Base-by-base conservation (phyloP, 2,113 vertebrate genomes). In the Peromyscus leucopus region DNA sequence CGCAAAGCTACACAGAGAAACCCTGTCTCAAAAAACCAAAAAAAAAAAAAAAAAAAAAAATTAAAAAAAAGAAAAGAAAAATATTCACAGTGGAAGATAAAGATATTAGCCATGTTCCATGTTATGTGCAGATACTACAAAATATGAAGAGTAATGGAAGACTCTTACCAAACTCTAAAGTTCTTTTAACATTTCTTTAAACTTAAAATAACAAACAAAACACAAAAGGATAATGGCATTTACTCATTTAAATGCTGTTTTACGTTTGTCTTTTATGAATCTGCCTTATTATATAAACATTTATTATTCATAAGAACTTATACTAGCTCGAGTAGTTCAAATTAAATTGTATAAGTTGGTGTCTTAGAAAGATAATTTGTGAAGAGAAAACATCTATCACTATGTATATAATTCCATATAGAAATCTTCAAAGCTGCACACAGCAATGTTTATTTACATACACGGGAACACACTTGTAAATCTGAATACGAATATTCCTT, bases 161-260 rank as follows among this genome's bases (percentile, higher is more conserved):
- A 21, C 5, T 42, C 39, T 16, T n/a, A 79, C 7, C 12, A 24
- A 87, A 69, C 0, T 33, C 31, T 48, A 69, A 90, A 4, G 17
- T 67, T 7, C 7, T 92, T 48, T 51, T 59, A 86, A 3, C 28
- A 75, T 39, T 57, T 80, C 42, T n/a, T 42, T 36, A 21, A 36
- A 87, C 12, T 95, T 95, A 46, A 93, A 46, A 48, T 61, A 65
- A 92, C 46, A 86, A 55, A 48, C 48, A 63, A 95, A 69, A 59
- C 36, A 67, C 8, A 65, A 71, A 75, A 89, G 4, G 0, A 89
- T 31, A 16, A 8, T 90, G 4, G 51, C 7, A 92, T 67, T 94
- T 61, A 55, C 16, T 46, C 26, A 69, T 55, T 46, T 90, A 69
- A 3, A 51, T 48, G 28, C 19, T 74, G 11, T 39, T 67, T 22